Conservation (phyloP, 2,797 vertebrate species). For the Phrynocephalus guinanensis region DNA sequence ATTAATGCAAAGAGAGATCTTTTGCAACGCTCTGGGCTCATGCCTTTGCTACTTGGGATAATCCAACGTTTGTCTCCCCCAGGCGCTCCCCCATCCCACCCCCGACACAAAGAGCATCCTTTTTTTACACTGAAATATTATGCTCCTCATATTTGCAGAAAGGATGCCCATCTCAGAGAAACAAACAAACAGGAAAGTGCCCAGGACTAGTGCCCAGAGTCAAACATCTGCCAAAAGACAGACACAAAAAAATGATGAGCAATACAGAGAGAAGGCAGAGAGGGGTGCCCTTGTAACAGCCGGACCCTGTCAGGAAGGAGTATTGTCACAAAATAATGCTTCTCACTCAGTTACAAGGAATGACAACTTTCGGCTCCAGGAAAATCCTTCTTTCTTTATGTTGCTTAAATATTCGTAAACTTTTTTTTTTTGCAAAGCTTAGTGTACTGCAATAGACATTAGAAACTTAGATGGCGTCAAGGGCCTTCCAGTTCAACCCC, state of each 20-base stretch:
- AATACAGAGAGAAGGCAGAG: conserved; percentile 28
- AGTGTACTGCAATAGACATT: neutral
- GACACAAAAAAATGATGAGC: conserved; percentile 11
- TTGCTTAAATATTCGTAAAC: neutral
- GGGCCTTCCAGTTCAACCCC: too few species aligned
- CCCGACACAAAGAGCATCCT: conserved; percentile 28
- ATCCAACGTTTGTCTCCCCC: conserved; percentile 47
- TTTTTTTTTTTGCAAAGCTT: neutral
- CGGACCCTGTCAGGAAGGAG: neutral
- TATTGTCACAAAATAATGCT: too few species aligned
- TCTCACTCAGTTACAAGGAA: neutral
- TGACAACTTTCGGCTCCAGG: neutral
- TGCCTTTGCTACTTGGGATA: conserved; percentile 38
- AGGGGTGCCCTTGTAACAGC: neutral
- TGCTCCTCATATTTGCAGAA: neutral
- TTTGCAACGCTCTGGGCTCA: conserved; percentile 37
- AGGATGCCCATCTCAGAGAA: neutral
- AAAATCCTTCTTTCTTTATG: neutral
- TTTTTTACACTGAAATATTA: conserved; percentile 13
- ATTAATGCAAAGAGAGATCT: conserved; percentile 60
- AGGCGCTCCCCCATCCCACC: neutral
- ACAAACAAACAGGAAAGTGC: neutral
- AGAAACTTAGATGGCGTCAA: neutral
- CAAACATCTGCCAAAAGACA: neutral
- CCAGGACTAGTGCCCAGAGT: neutral